Evolutionary conservation across 1,140 invertebrate species (phyloP).

Genomic region (Panulirus ornatus): DNA sequence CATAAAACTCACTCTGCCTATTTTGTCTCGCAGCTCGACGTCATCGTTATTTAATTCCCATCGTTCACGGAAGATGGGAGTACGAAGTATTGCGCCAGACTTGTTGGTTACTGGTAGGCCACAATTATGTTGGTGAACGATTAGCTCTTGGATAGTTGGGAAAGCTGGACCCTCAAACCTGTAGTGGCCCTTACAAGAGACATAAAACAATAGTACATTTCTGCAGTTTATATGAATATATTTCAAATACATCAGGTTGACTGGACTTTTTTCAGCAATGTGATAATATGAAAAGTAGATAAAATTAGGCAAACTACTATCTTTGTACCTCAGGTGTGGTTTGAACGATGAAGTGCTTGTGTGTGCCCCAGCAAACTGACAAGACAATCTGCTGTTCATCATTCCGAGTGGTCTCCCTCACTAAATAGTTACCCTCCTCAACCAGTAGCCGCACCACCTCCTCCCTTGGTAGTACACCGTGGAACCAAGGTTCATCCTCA

Average conservation of each 20-base stretch:
- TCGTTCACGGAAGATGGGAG: conserved; percentile 92
- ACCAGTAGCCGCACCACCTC: conserved; percentile 94
- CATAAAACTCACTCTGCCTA: conserved; percentile 88
- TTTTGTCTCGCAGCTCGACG: conserved; percentile 94
- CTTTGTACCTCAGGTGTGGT: conserved; percentile 89
- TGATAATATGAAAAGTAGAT: too few relatives aligned
- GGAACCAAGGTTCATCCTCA: conserved; percentile 96
- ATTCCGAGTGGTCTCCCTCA: conserved; percentile 89
- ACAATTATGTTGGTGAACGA: conserved; percentile 90
- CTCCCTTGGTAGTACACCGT: conserved; percentile 96
- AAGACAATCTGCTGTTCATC: conserved; percentile 85
- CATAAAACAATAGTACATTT: background rate
- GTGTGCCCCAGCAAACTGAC: conserved; percentile 95
- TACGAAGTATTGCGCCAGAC: conserved; percentile 92
- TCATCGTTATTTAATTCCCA: conserved; percentile 99
- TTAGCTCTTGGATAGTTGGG: conserved; percentile 93
- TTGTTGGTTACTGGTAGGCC: conserved; percentile 92
- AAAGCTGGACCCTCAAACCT: conserved; percentile 96
- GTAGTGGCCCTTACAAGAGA: conserved; percentile 86
- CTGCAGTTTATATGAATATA: background rate
- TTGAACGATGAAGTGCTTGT: conserved; percentile 98
- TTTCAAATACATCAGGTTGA: too few relatives aligned
- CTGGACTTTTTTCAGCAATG: too few relatives aligned
- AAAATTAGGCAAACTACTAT: background rate
- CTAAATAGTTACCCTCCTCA: conserved; percentile 95